A percentile compares a stretch with the other conserved stretches of the same genome.
These are phyloP conservation scores for Carollia perspicillata DNA, from an alignment of 2,113 vertebrate genomes.

Conservation along the genomic window DNA sequence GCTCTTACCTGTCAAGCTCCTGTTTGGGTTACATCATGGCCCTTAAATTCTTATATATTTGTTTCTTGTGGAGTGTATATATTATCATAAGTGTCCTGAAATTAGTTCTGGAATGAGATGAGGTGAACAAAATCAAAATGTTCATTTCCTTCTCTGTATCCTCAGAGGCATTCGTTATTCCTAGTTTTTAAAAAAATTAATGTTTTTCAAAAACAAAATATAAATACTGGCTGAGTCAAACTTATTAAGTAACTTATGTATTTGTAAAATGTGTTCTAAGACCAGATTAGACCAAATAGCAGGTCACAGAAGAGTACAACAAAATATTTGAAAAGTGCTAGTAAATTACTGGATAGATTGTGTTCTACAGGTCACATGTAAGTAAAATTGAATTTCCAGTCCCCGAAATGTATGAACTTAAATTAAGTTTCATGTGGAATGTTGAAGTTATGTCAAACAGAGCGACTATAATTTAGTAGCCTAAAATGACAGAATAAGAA, in stretches of 20 bases:
- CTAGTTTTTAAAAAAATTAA: slow-evolving; percentile 4
- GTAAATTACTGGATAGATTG: neutral
- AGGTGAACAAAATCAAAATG: neutral
- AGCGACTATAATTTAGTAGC: slow-evolving; percentile 59
- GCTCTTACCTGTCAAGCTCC: slow-evolving; percentile 81
- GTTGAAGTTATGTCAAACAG: neutral
- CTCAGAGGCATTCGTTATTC: neutral
- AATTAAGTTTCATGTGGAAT: neutral
- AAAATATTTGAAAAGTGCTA: neutral
- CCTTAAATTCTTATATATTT: neutral
- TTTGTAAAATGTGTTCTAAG: neutral
- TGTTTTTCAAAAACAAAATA: neutral
- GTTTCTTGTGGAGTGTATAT: neutral
- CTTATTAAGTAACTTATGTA: neutral
- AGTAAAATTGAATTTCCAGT: neutral
- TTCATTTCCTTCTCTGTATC: neutral
- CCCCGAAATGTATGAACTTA: neutral
- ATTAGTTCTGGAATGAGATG: neutral
- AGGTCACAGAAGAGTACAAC: neutral
- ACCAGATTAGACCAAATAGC: neutral
- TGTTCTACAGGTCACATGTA: neutral
- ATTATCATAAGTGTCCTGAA: neutral
- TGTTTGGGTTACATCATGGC: slow-evolving; percentile 72
- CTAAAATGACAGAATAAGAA: slow-evolving; percentile 54
- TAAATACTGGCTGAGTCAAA: neutral